phyloP scores from a whole-genome alignment of 2,888 invertebrate species.

The Eucera pruinosa region DNA sequence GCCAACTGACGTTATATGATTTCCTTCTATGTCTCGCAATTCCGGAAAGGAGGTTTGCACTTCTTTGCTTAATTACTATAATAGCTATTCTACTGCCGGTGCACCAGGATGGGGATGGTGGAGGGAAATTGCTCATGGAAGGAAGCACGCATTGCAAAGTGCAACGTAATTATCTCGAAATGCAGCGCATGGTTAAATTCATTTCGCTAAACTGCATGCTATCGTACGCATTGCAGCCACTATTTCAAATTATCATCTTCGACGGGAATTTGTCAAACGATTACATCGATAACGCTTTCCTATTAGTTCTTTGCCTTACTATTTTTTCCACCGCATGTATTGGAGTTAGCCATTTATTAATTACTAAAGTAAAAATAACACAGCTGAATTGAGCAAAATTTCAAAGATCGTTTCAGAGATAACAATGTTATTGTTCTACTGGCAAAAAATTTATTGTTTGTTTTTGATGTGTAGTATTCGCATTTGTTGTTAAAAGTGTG shows the following conservation, averaged over 20 bases:
- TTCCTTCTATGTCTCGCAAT: slow-evolving; percentile 12
- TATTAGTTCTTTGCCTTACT: background rate
- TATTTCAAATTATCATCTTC: slow-evolving; percentile 30
- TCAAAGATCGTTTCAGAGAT: no score
- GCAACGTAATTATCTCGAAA: slow-evolving; percentile 55
- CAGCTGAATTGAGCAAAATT: no score
- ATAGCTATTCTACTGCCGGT: slow-evolving; percentile 35
- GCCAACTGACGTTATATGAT: slow-evolving; percentile 22
- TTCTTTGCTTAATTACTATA: slow-evolving; percentile 58
- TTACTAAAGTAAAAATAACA: no score
- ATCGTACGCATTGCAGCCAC: slow-evolving; percentile 15
- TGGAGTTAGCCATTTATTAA: no score
- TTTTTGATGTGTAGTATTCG: no score
- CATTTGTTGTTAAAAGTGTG: no score
- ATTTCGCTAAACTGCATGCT: slow-evolving; percentile 30
- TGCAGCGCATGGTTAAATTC: slow-evolving; percentile 38
- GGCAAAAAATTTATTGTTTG: no score
- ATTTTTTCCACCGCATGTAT: no score
- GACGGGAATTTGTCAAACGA: slow-evolving; percentile 19
- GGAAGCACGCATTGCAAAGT: slow-evolving; percentile 52
- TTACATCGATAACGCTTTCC: slow-evolving; percentile 16
- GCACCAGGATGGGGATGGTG: background rate
- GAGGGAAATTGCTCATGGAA: slow-evolving; percentile 33
- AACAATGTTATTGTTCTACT: no score
- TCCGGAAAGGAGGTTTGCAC: slow-evolving; percentile 37